Evolutionary conservation across 35 echinoderm and acorn worm species (phyloP), one percentile per base, ranked within the genome.

Genomic region (Eucidaris tribuloides): DNA sequence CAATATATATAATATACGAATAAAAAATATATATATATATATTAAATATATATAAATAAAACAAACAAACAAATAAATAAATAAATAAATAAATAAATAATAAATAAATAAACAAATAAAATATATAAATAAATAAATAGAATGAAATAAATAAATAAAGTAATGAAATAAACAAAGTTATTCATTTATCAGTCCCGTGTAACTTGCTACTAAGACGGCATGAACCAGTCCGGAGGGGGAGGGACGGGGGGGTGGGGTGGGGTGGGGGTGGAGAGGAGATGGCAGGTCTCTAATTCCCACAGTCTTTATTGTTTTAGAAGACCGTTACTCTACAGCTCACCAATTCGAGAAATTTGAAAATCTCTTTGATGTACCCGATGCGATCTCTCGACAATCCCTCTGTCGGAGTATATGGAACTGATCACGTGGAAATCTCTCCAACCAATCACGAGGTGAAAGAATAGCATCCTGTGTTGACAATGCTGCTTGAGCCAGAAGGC

Each of bases 321-420:
- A n/a, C 54, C 19, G 27, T 58, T 58, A 14, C 54, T n/a, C 54
- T 2, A n/a, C 2, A 58, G 29, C 40, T 27, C 32, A 28, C 65
- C 2, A 71, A 20, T 14, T 71, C 68, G 24, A 74, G 68, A 25
- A 74, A 74, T 74, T 33, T 35, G 68, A n/a, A 74, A 24, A 74
- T 43, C 18, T 74, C 68, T 14, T 74, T 74, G 35, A 74, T 74
- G 37, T 74, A 74, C 9, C 24, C 35, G 25, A 40, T 7, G 37
- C n/a, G 68, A 23, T 74, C 36, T 6, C 44, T 74, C 0, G 68
- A 74, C 68, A 33, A 74, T 13, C 44, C 68, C 23, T 74, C 68
- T 74, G 68, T 74, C 5, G 34, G 24, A 74, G 25, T 17, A 74
- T 42, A 22, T 74, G 44, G 24, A 74, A 23, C 20, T 74, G 68